Evolutionary conservation across 2,888 invertebrate species (phyloP).

Genomic region (Anoplius nigerrimus): DNA sequence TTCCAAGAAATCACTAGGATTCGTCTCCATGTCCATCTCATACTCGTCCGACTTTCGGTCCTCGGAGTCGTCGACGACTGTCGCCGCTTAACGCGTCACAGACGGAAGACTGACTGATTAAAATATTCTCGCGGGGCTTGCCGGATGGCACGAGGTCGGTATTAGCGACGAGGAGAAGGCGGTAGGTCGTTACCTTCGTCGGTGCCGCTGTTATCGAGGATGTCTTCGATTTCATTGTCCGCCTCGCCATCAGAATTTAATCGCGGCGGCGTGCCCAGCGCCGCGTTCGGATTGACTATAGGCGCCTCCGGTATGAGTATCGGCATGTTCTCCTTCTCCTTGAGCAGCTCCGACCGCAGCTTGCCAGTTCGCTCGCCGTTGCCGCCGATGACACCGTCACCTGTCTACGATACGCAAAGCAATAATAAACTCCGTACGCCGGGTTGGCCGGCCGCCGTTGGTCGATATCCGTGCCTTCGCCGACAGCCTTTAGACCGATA

Average conservation of each 20-base stretch:
- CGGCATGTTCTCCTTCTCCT: constrained; percentile 68
- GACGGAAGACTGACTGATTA: background rate
- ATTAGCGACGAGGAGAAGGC: too few relatives aligned
- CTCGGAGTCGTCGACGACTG: constrained; percentile 53
- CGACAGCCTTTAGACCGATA: too few relatives aligned
- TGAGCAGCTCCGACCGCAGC: constrained; percentile 41
- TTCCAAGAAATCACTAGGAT: constrained; percentile 72
- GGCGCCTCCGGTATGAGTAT: constrained; percentile 72
- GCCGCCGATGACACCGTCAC: constrained; percentile 15
- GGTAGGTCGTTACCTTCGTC: constrained; percentile 63
- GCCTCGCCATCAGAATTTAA: constrained; percentile 71
- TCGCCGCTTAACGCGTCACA: constrained; percentile 18
- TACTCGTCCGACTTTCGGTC: constrained; percentile 72
- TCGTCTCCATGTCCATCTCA: constrained; percentile 74
- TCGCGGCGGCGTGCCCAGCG: constrained; percentile 72
- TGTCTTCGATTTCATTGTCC: constrained; percentile 69
- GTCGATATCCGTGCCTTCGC: too few relatives aligned
- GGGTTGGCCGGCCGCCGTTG: background rate
- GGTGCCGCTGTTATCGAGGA: constrained; percentile 64
- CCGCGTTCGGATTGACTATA: constrained; percentile 73
- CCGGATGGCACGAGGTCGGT: too few relatives aligned
- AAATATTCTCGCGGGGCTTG: background rate
- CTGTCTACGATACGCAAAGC: constrained; percentile 22
- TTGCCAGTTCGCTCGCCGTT: constrained; percentile 22
- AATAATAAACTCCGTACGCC: background rate